phyloP scores from a whole-genome alignment of 2,888 invertebrate species.

The Lithophane semibrunnea region DNA sequence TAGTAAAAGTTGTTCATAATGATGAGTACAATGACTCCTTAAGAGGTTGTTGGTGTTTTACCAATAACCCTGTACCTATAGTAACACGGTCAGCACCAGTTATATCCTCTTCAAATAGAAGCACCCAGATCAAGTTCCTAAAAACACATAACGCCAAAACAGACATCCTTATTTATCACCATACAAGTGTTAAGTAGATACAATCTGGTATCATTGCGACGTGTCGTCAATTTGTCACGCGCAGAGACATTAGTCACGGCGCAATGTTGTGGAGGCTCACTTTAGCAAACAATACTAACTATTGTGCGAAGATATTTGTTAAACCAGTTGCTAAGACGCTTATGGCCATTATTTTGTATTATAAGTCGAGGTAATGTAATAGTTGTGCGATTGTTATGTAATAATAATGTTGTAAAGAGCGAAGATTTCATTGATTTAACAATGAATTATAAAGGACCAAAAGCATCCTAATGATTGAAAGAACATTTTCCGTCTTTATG shows the following conservation, averaged over 20 bases:
- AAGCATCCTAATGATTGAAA: background rate
- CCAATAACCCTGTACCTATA: no score
- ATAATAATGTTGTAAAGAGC: background rate
- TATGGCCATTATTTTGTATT: background rate
- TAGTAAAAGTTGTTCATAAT: no score
- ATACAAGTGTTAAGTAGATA: slow-evolving; percentile 4
- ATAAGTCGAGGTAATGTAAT: background rate
- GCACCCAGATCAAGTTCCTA: background rate
- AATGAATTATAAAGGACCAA: no score
- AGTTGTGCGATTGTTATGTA: background rate
- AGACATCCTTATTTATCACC: slow-evolving; percentile 15
- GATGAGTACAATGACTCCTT: no score
- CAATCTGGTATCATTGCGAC: slow-evolving; percentile 19
- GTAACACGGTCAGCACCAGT: background rate
- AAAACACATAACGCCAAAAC: background rate
- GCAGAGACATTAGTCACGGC: slow-evolving; percentile 45
- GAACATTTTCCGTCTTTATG: background rate
- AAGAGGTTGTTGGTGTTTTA: no score
- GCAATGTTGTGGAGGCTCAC: slow-evolving; percentile 21
- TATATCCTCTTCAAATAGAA: background rate
- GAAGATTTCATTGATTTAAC: background rate
- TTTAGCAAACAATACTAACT: slow-evolving; percentile 34
- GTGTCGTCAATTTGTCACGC: slow-evolving; percentile 45
- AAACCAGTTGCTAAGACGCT: slow-evolving; percentile 6
- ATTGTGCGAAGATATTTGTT: slow-evolving; percentile 34